Evolutionary conservation across 2,888 invertebrate genomes (phyloP).

Genomic region (Ellobium chinense): DNA sequence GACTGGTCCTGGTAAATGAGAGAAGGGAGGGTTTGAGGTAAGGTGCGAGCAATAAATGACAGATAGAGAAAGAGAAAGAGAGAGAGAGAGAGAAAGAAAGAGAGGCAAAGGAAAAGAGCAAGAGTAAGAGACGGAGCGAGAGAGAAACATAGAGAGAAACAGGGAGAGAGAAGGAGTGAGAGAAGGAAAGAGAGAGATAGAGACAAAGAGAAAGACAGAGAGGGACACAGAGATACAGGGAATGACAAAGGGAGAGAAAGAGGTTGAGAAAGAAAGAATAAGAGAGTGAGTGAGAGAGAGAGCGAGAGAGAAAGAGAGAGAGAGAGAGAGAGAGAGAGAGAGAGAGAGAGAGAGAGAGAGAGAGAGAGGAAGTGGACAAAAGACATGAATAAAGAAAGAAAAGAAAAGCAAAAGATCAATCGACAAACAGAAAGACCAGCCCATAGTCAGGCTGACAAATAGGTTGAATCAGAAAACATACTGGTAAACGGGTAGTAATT

Average conservation of each 20-base stretch:
- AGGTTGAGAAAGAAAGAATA: neutral
- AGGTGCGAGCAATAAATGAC: neutral
- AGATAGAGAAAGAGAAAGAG: constrained; percentile 18
- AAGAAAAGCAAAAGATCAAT: neutral
- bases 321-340: constrained; percentile 16
- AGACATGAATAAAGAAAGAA: neutral
- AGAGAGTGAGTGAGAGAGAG: neutral
- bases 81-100: constrained; percentile 14
- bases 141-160: neutral
- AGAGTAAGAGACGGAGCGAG: neutral
- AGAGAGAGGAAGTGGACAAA: neutral
- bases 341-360: constrained; percentile 24
- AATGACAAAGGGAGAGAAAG: neutral
- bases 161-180: neutral
- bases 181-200: neutral
- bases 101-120: neutral
- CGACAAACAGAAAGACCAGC: no score
- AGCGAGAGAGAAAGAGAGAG: constrained; percentile 13
- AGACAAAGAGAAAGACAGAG: constrained; percentile 11
- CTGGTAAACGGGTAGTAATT: no score
- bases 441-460: no score
- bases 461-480: no score
- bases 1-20: no score
- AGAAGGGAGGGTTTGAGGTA: neutral
- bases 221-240: constrained; percentile 10